A percentile compares a stretch with the other conserved stretches of the same genome.
These are phyloP conservation scores for Drosophila virilis DNA, from an alignment of 1,140 invertebrate species.

Conservation along the genomic window DNA sequence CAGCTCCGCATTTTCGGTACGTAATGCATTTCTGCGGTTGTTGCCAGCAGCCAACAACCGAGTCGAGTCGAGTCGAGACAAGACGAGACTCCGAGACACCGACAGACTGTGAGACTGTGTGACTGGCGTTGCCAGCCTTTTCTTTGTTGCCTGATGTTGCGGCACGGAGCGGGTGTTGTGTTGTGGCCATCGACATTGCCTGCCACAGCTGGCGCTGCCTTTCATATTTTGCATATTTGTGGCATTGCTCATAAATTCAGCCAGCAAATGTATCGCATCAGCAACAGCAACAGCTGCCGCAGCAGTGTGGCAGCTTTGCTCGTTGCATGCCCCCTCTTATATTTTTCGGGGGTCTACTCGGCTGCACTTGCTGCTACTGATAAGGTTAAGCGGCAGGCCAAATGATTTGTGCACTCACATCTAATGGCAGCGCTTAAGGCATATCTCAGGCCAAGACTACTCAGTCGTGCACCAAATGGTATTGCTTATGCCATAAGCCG, in stretches of 20 bases:
- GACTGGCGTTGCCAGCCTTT: constrained; percentile 20
- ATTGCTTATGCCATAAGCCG: constrained; percentile 33
- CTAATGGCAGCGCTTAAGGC: constrained; percentile 18
- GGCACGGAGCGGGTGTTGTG: not conserved
- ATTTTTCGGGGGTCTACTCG: not conserved
- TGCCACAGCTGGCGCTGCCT: not conserved
- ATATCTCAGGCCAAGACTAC: constrained; percentile 1
- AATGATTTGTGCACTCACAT: constrained; percentile 46
- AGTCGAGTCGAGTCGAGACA: constrained; percentile 3
- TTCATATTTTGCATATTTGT: constrained; percentile 55
- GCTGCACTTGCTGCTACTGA: constrained; percentile 11
- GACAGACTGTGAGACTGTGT: constrained; percentile 1
- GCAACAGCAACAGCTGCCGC: constrained; percentile 11
- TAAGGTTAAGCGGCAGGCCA: constrained; percentile 43
- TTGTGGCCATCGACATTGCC: constrained; percentile 12
- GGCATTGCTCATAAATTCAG: constrained; percentile 41
- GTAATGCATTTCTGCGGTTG: constrained; percentile 78
- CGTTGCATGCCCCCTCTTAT: not conserved
- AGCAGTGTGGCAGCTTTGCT: not conserved
- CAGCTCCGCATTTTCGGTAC: constrained; percentile 30
- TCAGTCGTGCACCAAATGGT: constrained; percentile 1
- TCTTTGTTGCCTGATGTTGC: constrained; percentile 41
- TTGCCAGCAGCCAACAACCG: constrained; percentile 19
- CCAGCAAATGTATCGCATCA: constrained; percentile 32
- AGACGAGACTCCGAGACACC: not conserved